Conservation (phyloP, 2,888 invertebrate genomes). For the Petrophora chlorosata region DNA sequence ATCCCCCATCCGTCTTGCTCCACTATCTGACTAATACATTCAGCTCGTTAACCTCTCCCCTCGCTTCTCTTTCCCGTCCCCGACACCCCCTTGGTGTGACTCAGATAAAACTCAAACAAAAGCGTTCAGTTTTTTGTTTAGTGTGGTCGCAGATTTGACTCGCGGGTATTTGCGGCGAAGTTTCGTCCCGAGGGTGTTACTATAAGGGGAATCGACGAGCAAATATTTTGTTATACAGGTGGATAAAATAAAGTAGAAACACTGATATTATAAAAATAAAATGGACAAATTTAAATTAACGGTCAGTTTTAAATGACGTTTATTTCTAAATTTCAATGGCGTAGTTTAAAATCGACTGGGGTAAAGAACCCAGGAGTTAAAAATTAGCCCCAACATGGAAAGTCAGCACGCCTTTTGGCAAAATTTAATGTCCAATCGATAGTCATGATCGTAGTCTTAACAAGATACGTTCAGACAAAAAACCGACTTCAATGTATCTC, state of each 20-base stretch:
- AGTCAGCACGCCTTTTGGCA: no score
- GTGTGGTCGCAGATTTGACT: conserved; percentile 42
- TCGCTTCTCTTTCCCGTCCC: conserved; percentile 11
- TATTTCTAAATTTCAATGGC: no score
- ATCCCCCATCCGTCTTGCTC: conserved; percentile 22
- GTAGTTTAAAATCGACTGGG: no score
- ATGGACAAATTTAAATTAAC: no score
- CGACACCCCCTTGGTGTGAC: conserved; percentile 28
- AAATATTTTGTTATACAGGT: neutral
- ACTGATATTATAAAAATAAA: no score
- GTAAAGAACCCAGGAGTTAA: no score
- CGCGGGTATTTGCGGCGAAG: conserved; percentile 46
- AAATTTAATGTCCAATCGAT: no score
- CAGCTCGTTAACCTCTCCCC: conserved; percentile 31
- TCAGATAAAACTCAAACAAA: conserved; percentile 39
- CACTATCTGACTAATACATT: conserved; percentile 32
- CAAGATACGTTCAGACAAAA: no score
- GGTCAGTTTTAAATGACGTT: no score
- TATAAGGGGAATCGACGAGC: conserved; percentile 9
- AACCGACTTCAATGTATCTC: no score
- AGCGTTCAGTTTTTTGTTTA: conserved; percentile 48
- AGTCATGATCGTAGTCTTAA: no score
- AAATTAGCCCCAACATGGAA: no score
- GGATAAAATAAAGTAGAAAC: neutral
- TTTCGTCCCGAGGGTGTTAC: conserved; percentile 39